These are phyloP conservation scores for Apodemus speciosus DNA, from an alignment of 2,113 vertebrate species.

Conservation along the genomic window DNA sequence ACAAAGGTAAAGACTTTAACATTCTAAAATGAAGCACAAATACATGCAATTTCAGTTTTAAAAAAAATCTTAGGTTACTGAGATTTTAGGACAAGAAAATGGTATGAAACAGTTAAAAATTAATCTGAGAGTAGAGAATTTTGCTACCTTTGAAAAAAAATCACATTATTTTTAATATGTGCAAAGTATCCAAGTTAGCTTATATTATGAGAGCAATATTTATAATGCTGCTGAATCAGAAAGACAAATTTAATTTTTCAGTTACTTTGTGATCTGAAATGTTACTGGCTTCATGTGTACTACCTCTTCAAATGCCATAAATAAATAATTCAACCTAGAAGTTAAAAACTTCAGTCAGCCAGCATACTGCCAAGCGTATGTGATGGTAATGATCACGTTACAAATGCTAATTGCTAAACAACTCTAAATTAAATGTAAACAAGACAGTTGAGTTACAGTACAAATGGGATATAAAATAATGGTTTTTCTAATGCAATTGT, in stretches of 20 bases:
- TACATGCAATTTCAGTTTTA: neutral
- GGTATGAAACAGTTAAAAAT: conserved; percentile 41
- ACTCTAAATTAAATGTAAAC: conserved; percentile 6
- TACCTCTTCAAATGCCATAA: conserved; percentile 41
- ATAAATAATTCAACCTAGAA: conserved; percentile 37
- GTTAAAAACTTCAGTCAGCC: conserved; percentile 60
- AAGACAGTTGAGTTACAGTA: conserved; percentile 22
- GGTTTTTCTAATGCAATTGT: conserved; percentile 54
- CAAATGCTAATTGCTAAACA: conserved; percentile 58
- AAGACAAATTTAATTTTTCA: conserved; percentile 49
- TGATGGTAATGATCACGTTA: neutral
- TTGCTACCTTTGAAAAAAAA: conserved; percentile 21
- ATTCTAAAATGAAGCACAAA: conserved; percentile 24
- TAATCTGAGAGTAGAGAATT: conserved; percentile 1
- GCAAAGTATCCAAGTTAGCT: conserved; percentile 27
- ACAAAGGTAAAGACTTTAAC: neutral
- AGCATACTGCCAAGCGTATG: neutral
- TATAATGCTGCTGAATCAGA: conserved; percentile 42
- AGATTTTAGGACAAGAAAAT: conserved; percentile 43
- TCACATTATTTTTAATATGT: conserved; percentile 7
- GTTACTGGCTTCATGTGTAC: conserved; percentile 33
- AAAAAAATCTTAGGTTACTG: conserved; percentile 1
- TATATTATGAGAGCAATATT: conserved; percentile 8
- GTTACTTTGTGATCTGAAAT: conserved; percentile 36
- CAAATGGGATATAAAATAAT: neutral